phyloP scores from a whole-genome alignment of 1,140 invertebrate species.

The Hylaeus volcanicus region DNA sequence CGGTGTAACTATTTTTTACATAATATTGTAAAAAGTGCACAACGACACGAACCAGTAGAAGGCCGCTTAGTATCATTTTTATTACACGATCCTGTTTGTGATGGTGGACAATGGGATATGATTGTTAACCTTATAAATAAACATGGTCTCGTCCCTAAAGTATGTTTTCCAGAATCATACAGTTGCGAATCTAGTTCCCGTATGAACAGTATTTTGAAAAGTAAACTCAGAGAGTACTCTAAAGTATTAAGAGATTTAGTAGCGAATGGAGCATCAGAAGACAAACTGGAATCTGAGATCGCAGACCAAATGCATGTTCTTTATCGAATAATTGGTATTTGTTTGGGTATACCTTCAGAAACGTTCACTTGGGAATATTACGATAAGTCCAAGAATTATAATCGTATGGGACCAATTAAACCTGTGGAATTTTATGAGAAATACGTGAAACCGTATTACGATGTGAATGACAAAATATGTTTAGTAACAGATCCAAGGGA shows the following conservation, averaged over 20 bases:
- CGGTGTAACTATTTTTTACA: constrained; percentile 92
- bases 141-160: constrained; percentile 93
- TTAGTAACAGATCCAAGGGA: constrained; percentile 92
- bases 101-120: constrained; percentile 97
- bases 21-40: constrained; percentile 89
- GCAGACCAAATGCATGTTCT: constrained; percentile 87
- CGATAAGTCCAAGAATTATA: constrained; percentile 91
- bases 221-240: constrained; percentile 92
- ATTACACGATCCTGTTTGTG: constrained; percentile 88
- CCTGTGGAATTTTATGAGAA: constrained; percentile 91
- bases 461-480: constrained; percentile 93
- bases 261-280: constrained; percentile 81
- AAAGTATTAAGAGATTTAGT: constrained; percentile 86
- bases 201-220: constrained; percentile 89
- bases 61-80: constrained; percentile 89
- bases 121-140: constrained; percentile 91
- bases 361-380: constrained; percentile 93
- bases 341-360: constrained; percentile 89
- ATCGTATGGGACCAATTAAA: constrained; percentile 87
- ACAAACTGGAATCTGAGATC: constrained; percentile 83
- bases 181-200: constrained; percentile 87
- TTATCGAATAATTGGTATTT: constrained; percentile 92
- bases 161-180: constrained; percentile 91
- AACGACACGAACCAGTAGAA: constrained; percentile 87
- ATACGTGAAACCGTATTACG: constrained; percentile 89